Percentiles rank a stretch among this genome's conserved stretches.
phyloP scores from a whole-genome alignment of 2,888 invertebrate genomes.

The Chymomyza amoena region DNA sequence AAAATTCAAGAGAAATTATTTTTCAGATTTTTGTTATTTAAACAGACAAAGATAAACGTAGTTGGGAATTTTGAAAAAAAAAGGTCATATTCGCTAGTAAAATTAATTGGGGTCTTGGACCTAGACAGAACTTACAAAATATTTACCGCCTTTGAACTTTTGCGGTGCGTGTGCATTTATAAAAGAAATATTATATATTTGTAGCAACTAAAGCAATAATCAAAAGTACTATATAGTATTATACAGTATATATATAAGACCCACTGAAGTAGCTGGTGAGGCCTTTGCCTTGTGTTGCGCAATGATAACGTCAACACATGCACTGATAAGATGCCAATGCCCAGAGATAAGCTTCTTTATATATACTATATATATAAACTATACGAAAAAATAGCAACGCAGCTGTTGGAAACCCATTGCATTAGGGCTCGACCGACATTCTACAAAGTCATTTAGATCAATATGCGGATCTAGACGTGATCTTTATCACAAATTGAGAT shows the following conservation, averaged over 20 bases:
- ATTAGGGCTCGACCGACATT: not conserved
- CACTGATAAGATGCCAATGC: slow-evolving; percentile 44
- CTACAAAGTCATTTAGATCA: not conserved
- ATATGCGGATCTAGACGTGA: not conserved
- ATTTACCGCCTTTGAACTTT: not conserved
- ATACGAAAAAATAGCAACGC: not conserved
- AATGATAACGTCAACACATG: slow-evolving; percentile 44
- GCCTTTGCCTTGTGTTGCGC: slow-evolving; percentile 43
- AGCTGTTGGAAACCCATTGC: not conserved
- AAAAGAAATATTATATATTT: not conserved
- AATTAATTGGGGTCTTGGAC: too few species aligned
- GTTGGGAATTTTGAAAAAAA: too few species aligned
- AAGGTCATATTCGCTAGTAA: too few species aligned
- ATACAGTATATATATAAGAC: slow-evolving; percentile 1
- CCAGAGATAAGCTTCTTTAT: slow-evolving; percentile 38
- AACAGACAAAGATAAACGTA: too few species aligned
- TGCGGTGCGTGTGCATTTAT: not conserved
- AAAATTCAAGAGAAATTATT: too few species aligned
- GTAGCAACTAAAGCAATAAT: not conserved
- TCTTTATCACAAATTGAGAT: not conserved
- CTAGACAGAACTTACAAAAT: not conserved
- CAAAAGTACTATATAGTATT: not conserved
- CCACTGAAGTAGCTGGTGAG: slow-evolving; percentile 39
- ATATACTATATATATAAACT: not conserved
- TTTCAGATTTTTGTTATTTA: too few species aligned